Evolutionary conservation across 2,797 vertebrate species (phyloP).

Genomic region (Dallia pectoralis): DNA sequence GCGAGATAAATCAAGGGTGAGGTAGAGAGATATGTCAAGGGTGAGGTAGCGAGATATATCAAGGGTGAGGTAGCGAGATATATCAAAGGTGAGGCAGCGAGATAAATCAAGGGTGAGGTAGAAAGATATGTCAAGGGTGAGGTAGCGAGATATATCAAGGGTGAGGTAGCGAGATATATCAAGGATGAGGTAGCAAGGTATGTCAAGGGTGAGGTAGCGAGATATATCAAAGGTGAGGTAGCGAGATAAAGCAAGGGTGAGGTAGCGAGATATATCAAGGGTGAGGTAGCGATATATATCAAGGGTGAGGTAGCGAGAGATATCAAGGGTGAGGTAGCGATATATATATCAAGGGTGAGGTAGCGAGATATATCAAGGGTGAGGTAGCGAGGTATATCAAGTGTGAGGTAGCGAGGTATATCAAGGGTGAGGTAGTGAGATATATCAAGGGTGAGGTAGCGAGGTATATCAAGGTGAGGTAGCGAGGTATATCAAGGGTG

Average conservation of each 20-base stretch:
- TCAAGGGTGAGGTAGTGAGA: not conserved
- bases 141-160: not conserved
- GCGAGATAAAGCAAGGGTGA: too few species aligned
- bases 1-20: too few species aligned
- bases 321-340: not conserved
- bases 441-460: not conserved
- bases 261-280: not conserved
- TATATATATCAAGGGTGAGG: not conserved
- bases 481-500: too few species aligned
- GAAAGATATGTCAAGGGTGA: not conserved
- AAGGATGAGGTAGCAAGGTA: not conserved
- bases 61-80: not conserved
- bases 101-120: too few species aligned
- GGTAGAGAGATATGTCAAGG: not conserved
- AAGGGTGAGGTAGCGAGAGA: not conserved
- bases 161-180: conserved; percentile 1
- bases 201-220: not conserved
- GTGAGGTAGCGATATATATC: not conserved
- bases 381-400: not conserved
- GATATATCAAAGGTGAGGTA: too few species aligned
- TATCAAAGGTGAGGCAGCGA: too few species aligned
- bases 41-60: conserved; percentile 1
- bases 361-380: not conserved
- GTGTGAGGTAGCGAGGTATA: conserved; percentile 1
- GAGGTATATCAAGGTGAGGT: too few species aligned